Base-by-base conservation (phyloP, 2,888 invertebrate species). In the Synanthedon tipuliformis region DNA sequence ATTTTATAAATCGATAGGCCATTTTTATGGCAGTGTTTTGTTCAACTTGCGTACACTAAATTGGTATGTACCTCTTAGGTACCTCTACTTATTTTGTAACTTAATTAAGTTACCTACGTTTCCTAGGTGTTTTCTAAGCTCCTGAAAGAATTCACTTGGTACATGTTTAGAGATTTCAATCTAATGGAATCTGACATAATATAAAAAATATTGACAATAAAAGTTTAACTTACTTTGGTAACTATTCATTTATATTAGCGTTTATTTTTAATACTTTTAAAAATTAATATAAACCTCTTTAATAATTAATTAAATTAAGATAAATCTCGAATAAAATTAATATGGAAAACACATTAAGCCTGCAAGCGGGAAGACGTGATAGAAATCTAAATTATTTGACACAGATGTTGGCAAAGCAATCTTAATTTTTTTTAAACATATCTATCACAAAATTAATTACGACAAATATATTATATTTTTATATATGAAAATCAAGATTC, bases 21-120 rank as follows among this genome's bases (percentile, higher is more conserved):
- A 68, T 75, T 69, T 75, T 69, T 60, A 56, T 72, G 83, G 82
- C 82, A 80, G 81, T 81, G 79, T 23, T 10, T 10, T 45, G 13
- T 50, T 27, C 12, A 34, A 23, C 40, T n/a, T 7, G 5, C 13
- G 34, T n/a, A 50, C n/a, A 50, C 12, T 12, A 11, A 34, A 34
- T n/a, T 34, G 11, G 34, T n/a, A 50, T 12, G n/a, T 50, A 50
- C 50, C 23, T n/a, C n/a, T n/a, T n/a, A n/a, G n/a, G n/a, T n/a
- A n/a, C n/a, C n/a, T n/a, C n/a, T 23, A 12, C 18, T 27, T 27
- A 8, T 18, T 50, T 10, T 50, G 34, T 2, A 34, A 40, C n/a
- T 23, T 50, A 27, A 23, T 50, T 27, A 7, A 18, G 16, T 13
- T 49, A 12, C 23, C 16, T 13, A 45, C 15, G 8, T 45, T 3